Base-by-base conservation (phyloP, 2,113 vertebrate species). In the Uropsilus gracilis region DNA sequence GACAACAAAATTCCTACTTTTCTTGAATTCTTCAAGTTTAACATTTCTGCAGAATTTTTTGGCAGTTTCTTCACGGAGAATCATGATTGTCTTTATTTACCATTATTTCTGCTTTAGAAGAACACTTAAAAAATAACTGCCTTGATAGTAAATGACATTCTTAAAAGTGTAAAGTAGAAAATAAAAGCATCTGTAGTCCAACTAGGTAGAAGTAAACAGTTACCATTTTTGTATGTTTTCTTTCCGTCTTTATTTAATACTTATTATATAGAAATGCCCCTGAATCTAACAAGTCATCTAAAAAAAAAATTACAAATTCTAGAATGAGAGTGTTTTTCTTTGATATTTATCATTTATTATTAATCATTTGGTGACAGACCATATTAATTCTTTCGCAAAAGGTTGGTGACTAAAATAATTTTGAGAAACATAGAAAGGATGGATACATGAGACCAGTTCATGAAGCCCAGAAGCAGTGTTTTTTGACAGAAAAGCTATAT, bases 401-500 rank as follows among this genome's bases (percentile, higher is more conserved):
- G 57, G 42, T 66, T 68, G 32, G 17, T 80, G 57, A 69, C 91
- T 92, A 7, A 86, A 71, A 88, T 76, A 16, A 32, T 57, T 94
- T 82, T 84, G 22, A 91, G n/a, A 46, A 39, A 77, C 77, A n/a
- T 46, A 71, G 42, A 37, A 84, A 84, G 34, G n/a, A 53, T 42
- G 89, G 55, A 53, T 94, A 77, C 77, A 37, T 66, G 17, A 89
- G 30, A 55, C 11, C 76, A 22, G 88, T 83, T 80, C 18, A 90
- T 86, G 81, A 88, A 78, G 94, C 46, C 42, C 91, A 72, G 1
- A 57, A 92, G 71, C 32, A 50, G 0, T 86, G 94, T 16, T 0
- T 77, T 94, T 76, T 59, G 83, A n/a, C 69, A 92, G 87, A 66
- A 97, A 80, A 97, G 96, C 34, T 97, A 95, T 95, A 86, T 96